These are phyloP conservation scores for Dermochelys coriacea DNA, from an alignment of 2,797 vertebrate genomes.

Conservation along the genomic window DNA sequence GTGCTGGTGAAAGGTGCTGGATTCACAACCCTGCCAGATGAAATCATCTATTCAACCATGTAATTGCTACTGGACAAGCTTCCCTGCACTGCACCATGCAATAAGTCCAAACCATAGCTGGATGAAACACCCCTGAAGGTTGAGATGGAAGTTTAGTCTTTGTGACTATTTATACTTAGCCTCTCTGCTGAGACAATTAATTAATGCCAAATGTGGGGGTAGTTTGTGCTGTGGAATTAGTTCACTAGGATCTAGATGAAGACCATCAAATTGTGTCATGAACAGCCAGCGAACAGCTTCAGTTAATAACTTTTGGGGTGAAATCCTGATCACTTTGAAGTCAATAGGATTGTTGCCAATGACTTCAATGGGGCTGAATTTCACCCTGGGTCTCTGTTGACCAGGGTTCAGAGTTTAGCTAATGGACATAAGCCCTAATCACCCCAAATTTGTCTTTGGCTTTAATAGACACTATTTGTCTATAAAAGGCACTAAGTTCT, in stretches of 20 bases:
- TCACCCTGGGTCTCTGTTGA: conserved; percentile 55
- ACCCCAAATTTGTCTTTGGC: conserved; percentile 54
- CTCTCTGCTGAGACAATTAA: conserved; percentile 66
- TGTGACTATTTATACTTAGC: conserved; percentile 40
- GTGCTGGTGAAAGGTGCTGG: conserved; percentile 11
- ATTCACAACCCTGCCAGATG: conserved; percentile 28
- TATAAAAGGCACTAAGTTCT: conserved; percentile 60
- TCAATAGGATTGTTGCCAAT: conserved; percentile 54
- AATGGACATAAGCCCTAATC: conserved; percentile 65
- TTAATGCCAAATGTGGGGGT: conserved; percentile 70
- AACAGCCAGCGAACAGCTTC: conserved; percentile 67
- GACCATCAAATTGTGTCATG: conserved; percentile 72
- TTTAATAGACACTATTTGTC: conserved; percentile 32
- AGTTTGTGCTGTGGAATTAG: conserved; percentile 66
- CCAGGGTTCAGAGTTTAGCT: conserved; percentile 62
- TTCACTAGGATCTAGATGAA: conserved; percentile 60
- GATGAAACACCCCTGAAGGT: conserved; percentile 68
- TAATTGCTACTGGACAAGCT: conserved; percentile 32
- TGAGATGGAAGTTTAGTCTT: conserved; percentile 62
- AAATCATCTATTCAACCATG: conserved; percentile 37
- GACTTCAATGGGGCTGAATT: conserved; percentile 63
- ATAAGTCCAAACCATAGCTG: conserved; percentile 17
- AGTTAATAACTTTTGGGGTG: conserved; percentile 68
- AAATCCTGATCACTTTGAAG: conserved; percentile 70
- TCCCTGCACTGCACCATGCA: conserved; percentile 42